Base-by-base conservation (phyloP, 2,888 invertebrate genomes). In the Petrolisthes cinctipes region DNA sequence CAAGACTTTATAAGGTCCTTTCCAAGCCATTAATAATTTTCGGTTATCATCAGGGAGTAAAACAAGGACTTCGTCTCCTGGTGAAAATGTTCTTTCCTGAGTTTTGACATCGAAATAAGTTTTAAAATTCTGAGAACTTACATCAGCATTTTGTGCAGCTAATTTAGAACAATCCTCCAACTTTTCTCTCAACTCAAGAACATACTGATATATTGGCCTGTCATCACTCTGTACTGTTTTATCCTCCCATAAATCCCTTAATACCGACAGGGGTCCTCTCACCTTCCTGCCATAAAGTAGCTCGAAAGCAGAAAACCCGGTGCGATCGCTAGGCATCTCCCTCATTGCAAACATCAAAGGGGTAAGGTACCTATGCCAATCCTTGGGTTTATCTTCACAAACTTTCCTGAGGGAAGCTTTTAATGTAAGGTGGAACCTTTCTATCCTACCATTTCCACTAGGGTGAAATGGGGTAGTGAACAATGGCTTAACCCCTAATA, bases 261-360 rank as follows among this genome's bases (percentile, higher is more conserved):
- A n/a, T n/a, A 79, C 75, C 6, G 68, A 53, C 14, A 57, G 7
- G 11, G 51, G 85, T 20, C 57, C 23, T 51, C 53, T 9, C 17
- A 53, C 79, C 5, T n/a, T n/a, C 7, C 61, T 17, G 6, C 79
- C 51, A 85, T 75, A 78, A 5, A 54, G 6, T 4, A 53, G 23
- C 53, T 79, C 57, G 6, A 79, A 53, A 14, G 57, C 71, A 76
- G 17, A 84, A 68, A 4, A 37, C 2, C 37, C 37, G 1, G 37
- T 79, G 0, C 85, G 6, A 53, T 79, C 66, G 7, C 79, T 85
- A 54, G 85, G 85, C 56, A 84, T 75, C 5, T 84, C 84, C 1
- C 76, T 11, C 23, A 84, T 14, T 7, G 82, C 82, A 5, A 37
- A 37, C 37, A 37, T 37, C 37, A 37, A 37, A 37, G 37, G 37